phyloP scores from a whole-genome alignment of 2,113 vertebrate species.

The Ursus arctos region DNA sequence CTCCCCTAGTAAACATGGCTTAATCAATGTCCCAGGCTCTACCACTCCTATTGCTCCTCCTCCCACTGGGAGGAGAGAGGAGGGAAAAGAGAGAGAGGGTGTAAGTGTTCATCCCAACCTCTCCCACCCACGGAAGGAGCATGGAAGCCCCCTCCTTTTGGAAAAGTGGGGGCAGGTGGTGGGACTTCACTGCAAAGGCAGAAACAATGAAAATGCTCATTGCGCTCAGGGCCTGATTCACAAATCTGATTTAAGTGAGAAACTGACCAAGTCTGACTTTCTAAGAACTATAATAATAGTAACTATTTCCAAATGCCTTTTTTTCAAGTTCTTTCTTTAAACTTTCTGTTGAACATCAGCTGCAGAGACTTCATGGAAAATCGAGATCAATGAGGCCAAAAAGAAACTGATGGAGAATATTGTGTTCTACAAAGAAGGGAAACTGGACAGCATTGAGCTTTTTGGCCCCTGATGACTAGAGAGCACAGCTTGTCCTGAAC shows the following conservation, averaged over 20 bases:
- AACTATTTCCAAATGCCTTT: background rate
- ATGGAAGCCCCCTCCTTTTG: background rate
- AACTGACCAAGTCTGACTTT: background rate
- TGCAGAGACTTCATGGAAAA: constrained; percentile 86
- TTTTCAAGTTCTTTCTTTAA: constrained; percentile 16
- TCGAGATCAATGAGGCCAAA: constrained; percentile 89
- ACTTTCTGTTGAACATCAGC: constrained; percentile 73
- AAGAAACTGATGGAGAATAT: constrained; percentile 90
- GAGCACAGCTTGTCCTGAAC: background rate
- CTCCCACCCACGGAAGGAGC: background rate
- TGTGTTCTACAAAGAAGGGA: constrained; percentile 88
- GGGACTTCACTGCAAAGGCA: background rate
- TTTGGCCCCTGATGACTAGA: constrained; percentile 85
- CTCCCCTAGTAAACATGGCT: background rate
- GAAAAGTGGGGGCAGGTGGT: background rate
- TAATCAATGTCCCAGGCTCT: background rate
- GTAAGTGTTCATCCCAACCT: background rate
- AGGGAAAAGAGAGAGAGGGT: background rate
- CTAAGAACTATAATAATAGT: background rate
- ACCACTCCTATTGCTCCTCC: background rate
- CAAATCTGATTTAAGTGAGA: background rate
- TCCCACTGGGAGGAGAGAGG: background rate
- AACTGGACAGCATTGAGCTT: constrained; percentile 88
- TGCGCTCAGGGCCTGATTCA: background rate
- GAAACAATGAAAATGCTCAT: background rate